Evolutionary conservation across 2,113 vertebrate species (phyloP), one percentile per base, ranked within the genome.

Genomic region (Indicator maculatus): DNA sequence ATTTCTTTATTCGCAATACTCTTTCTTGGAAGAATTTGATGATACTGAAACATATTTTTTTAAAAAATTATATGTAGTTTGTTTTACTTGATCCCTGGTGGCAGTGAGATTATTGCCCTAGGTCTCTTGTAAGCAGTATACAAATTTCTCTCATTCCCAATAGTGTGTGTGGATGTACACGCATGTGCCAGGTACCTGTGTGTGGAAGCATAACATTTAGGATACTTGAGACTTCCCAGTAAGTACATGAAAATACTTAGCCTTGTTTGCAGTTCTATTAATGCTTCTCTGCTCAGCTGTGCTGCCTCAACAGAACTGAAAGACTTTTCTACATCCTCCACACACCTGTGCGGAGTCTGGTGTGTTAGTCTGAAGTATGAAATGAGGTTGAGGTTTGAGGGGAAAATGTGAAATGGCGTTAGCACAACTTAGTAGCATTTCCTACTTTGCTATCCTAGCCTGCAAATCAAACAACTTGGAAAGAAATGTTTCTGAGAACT

Each of bases 301-400:
- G 36, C 41, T 83, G 82, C 63, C 39, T 78, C 38, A 75, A 75
- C 39, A 76, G 72, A 95, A 88, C 72, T 71, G 91, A 91, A 93
- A 94, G 73, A 66, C 36, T 78, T 92, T 76, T 83, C 72, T 89
- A 64, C 80, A 79, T 87, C 63, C 66, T 92, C 70, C 39, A 47
- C n/a, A 47, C 94, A 96, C 75, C 93, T 95, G 91, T 82, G 50
- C 50, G 24, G 50, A 88, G 75, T 52, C 69, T 91, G 23, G 19
- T 59, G 50, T 89, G 85, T 47, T 88, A 82, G 36, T 89, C 38
- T 78, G 80, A 77, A 80, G 15, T 53, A 63, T 23, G 21, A 86
- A 83, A 86, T 55, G 63, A 50, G 76, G 72, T 36, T 91, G 55
- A 78, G 39, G 45, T 78, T 72, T 92, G 63, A 89, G 58, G 50